Evolutionary conservation across 1,140 invertebrate species (phyloP).

Genomic region (Lethrus apterus): DNA sequence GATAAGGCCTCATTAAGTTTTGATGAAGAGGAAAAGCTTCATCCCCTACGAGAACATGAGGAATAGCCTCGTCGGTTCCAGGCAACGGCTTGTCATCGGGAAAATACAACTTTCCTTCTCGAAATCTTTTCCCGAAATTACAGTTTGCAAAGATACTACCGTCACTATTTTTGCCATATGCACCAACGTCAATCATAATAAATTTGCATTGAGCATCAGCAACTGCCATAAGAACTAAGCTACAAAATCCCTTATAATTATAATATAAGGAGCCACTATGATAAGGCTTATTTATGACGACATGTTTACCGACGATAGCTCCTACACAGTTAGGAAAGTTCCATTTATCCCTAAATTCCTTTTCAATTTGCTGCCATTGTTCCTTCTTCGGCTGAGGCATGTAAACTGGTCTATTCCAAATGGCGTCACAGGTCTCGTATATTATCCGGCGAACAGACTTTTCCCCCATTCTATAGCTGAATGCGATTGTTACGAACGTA

Average conservation of each 20-base stretch:
- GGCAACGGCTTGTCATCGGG: conserved; percentile 29
- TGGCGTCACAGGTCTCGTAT: conserved; percentile 6
- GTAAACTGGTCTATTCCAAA: conserved; percentile 8
- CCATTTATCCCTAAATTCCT: too few relatives aligned
- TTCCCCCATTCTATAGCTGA: conserved; percentile 6
- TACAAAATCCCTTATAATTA: neutral
- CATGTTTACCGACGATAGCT: neutral
- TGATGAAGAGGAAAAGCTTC: conserved; percentile 9
- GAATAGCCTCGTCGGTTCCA: conserved; percentile 15
- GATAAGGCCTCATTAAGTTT: neutral
- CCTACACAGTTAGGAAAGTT: conserved; percentile 1
- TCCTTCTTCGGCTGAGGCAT: neutral
- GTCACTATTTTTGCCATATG: conserved; percentile 40
- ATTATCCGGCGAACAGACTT: conserved; percentile 4
- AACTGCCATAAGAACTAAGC: conserved; percentile 18
- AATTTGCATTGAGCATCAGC: conserved; percentile 44
- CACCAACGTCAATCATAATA: conserved; percentile 41
- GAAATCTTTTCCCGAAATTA: neutral
- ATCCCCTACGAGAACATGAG: conserved; percentile 13
- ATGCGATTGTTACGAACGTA: conserved; percentile 6
- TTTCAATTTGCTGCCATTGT: too few relatives aligned
- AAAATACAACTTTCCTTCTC: neutral
- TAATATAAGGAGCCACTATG: neutral
- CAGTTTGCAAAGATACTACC: conserved; percentile 25
- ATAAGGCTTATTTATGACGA: neutral